Evolutionary conservation across 2,888 invertebrate genomes (phyloP), one percentile per base, ranked within the genome.

Genomic region (Aromia moschata): DNA sequence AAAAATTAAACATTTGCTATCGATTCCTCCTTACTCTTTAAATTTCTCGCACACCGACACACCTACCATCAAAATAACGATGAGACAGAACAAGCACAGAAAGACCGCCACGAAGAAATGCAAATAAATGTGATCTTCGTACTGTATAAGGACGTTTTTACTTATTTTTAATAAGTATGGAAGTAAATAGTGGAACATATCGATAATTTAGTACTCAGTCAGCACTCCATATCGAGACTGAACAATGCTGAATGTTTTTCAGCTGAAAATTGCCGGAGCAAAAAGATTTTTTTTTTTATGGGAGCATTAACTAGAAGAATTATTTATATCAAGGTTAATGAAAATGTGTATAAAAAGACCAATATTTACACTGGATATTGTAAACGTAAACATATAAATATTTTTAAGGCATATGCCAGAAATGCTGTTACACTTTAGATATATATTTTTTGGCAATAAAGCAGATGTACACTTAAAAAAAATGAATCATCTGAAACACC

Each of bases 61-160:
- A 55, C 30, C 25, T 31, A 43, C 38, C 54, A 41, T 18, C 15
- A 40, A 10, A 2, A 58, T 36, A 11, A n/a, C 11, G 37, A 38
- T 12, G 38, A 16, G 33, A 36, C 57, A 37, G 36, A 57, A 47
- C 45, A 51, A 33, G 36, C 17, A 15, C 15, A 38, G 45, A 7
- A 51, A 33, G 2, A 33, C 10, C 25, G n/a, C 43, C 25, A 43
- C 2, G 4, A 20, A 1, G 25, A 2, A 43, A 14, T 43, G 43
- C 10, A 43, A 2, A 3, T 43, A 43, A 7, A 43, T 7, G n/a
- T 43, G 43, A 43, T 43, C 10, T 16, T 12, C 43, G 25, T 11
- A 20, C 25, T 43, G 25, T 1, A 43, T 25, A 12, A 25, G 0
- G 3, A 25, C 12, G 14, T 5, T n/a, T 2, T 12, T 43, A 43